Conservation (phyloP, 2,113 vertebrate species). For the Mustela lutreola region DNA sequence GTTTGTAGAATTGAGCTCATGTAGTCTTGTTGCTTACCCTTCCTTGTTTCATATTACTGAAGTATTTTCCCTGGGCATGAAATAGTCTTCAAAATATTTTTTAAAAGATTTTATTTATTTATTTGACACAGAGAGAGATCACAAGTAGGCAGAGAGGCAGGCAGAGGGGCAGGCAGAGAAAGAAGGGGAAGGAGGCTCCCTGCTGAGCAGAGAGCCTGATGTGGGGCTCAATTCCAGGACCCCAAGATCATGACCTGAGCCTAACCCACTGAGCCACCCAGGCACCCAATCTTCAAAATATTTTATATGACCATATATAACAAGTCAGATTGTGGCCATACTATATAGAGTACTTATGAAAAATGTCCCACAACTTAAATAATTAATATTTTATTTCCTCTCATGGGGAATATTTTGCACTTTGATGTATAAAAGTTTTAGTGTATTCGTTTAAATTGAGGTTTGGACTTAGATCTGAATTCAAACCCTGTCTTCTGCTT, state of each 20-base stretch:
- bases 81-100: slow-evolving; percentile 47
- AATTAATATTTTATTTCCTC: slow-evolving; percentile 28
- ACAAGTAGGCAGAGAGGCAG: too few species aligned
- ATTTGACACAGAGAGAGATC: too few species aligned
- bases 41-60: slow-evolving; percentile 33
- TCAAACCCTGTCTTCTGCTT: not conserved
- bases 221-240: too few species aligned
- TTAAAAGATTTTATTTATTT: too few species aligned
- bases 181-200: too few species aligned
- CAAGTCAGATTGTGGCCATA: not conserved
- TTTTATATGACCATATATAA: slow-evolving; percentile 52
- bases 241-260: too few species aligned
- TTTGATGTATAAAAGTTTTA: slow-evolving; percentile 37
- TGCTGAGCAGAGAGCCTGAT: too few species aligned
- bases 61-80: slow-evolving; percentile 4
- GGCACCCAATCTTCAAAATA: not conserved
- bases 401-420: not conserved
- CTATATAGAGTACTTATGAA: slow-evolving; percentile 24
- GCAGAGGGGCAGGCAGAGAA: too few species aligned
- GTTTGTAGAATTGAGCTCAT: slow-evolving; percentile 48
- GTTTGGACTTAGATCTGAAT: slow-evolving; percentile 47
- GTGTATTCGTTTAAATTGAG: slow-evolving; percentile 40
- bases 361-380: slow-evolving; percentile 29
- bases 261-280: too few species aligned
- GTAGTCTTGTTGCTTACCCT: not conserved